Conservation (phyloP, 2,888 invertebrate genomes). For the Pollenia amentaria region DNA sequence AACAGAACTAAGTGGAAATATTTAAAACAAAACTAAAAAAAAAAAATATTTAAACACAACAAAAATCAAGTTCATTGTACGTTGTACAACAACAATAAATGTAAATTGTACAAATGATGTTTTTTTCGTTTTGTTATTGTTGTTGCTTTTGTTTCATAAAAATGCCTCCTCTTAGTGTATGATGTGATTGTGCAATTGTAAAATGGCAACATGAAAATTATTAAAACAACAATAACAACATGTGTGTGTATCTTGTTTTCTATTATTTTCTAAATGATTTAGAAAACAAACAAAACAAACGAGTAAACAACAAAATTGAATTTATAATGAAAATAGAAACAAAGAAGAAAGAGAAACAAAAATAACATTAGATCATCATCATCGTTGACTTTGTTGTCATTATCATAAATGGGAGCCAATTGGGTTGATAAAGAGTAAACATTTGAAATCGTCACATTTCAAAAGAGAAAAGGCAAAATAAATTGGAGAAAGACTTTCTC, state of each 20-base stretch:
- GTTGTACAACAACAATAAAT: constrained; percentile 56
- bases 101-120: constrained; percentile 50
- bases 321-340: constrained; percentile 3
- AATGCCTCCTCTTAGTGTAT: not conserved
- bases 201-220: constrained; percentile 50
- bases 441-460: not conserved
- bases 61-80: constrained; percentile 70
- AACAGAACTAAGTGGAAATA: constrained; percentile 59
- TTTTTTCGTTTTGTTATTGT: constrained; percentile 17
- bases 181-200: constrained; percentile 19
- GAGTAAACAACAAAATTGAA: constrained; percentile 39
- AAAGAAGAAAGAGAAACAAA: constrained; percentile 10
- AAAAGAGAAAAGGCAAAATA: constrained; percentile 12
- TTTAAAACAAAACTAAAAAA: constrained; percentile 35
- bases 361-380: constrained; percentile 56
- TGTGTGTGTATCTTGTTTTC: not conserved
- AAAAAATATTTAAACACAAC: constrained; percentile 25
- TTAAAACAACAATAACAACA: not conserved
- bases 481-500: constrained; percentile 57
- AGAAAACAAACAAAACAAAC: constrained; percentile 48
- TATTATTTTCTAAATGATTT: constrained; percentile 5
- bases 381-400: constrained; percentile 26
- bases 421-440: not conserved
- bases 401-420: constrained; percentile 3
- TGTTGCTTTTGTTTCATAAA: constrained; percentile 18